These are phyloP conservation scores for Temnothorax nylanderi DNA, from an alignment of 1,140 invertebrate genomes.

Conservation along the genomic window DNA sequence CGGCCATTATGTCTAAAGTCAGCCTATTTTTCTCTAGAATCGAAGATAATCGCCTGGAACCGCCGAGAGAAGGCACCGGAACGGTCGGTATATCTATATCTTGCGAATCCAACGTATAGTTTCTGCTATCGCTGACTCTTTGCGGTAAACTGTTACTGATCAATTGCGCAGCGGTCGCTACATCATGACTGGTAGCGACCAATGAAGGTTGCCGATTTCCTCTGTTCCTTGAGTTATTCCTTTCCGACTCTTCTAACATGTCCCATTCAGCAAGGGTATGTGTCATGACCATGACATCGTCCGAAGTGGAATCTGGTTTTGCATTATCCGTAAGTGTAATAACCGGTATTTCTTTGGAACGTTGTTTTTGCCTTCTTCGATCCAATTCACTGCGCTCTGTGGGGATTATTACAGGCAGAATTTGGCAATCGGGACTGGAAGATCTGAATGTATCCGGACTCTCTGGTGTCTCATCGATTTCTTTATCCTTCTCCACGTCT, in stretches of 20 bases:
- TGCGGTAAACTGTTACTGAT: constrained; percentile 62
- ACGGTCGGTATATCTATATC: constrained; percentile 76
- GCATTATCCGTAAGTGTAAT: constrained; percentile 74
- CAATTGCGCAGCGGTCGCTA: constrained; percentile 45
- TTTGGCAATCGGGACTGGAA: constrained; percentile 73
- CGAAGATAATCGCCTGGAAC: constrained; percentile 71
- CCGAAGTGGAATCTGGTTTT: background rate
- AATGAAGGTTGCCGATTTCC: background rate
- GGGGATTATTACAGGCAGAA: constrained; percentile 81
- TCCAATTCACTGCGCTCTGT: constrained; percentile 77
- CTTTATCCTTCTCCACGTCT: background rate
- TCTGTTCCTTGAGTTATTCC: constrained; percentile 34
- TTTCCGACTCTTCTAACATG: constrained; percentile 71
- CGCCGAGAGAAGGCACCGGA: constrained; percentile 72
- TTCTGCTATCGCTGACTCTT: constrained; percentile 59
- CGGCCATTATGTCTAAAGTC: constrained; percentile 9
- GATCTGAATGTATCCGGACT: constrained; percentile 82
- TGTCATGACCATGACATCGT: constrained; percentile 33
- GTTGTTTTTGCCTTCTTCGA: constrained; percentile 53
- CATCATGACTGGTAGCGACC: constrained; percentile 50
- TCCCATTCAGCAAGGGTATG: constrained; percentile 63
- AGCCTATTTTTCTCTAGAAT: constrained; percentile 70
- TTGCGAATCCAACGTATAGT: constrained; percentile 46
- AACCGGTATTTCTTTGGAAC: constrained; percentile 68
- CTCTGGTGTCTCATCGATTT: constrained; percentile 79